A percentile compares a stretch with the other conserved stretches of the same genome.
Conservation (phyloP, 2,888 invertebrate genomes). For the Alviniconcha strummeri region DNA sequence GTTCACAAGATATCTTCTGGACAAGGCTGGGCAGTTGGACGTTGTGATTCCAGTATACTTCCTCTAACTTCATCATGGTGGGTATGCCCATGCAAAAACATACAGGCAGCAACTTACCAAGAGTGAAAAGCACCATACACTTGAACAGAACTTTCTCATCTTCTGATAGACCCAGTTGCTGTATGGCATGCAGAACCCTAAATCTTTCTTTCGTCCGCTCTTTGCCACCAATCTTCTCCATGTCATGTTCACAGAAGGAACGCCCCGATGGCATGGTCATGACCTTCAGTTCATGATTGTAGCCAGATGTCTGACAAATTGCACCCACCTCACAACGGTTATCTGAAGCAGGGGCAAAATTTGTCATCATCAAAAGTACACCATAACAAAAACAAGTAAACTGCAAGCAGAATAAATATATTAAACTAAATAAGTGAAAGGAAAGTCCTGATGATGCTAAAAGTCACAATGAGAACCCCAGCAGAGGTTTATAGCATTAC, state of each 20-base stretch:
- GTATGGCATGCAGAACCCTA: conserved; percentile 11
- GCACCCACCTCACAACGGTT: conserved; percentile 13
- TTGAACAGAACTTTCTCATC: conserved; percentile 24
- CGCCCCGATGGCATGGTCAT: conserved; percentile 14
- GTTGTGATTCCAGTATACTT: too few species aligned
- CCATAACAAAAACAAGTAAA: too few species aligned
- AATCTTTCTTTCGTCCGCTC: background rate
- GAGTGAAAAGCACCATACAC: conserved; percentile 18
- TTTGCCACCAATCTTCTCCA: conserved; percentile 12
- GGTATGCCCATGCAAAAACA: too few species aligned
- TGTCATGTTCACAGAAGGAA: conserved; percentile 1
- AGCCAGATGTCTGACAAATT: background rate
- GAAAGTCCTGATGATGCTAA: too few species aligned
- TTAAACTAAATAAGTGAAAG: too few species aligned
- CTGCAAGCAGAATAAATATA: too few species aligned
- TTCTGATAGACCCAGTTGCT: conserved; percentile 14
- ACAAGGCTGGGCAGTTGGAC: too few species aligned
- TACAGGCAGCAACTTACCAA: background rate
- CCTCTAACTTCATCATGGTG: too few species aligned
- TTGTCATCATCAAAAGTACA: too few species aligned
- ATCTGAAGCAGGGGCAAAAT: background rate
- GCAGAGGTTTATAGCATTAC: too few species aligned
- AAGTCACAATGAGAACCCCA: too few species aligned
- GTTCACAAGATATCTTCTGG: too few species aligned
- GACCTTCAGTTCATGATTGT: conserved; percentile 17